Conservation (phyloP, 2,113 vertebrate genomes). For the Martes martes region DNA sequence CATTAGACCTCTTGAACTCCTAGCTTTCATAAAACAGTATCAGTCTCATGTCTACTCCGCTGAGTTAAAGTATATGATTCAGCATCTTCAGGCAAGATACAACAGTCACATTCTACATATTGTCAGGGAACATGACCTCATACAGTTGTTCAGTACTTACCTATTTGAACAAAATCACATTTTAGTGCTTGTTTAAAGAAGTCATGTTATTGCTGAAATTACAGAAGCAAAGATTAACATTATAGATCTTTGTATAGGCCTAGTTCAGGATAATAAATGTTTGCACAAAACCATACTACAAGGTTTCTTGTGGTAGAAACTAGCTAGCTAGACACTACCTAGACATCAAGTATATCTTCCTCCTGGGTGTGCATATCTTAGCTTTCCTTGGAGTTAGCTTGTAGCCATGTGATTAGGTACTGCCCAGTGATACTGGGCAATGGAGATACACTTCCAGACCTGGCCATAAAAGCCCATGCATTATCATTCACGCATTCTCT, state of each 20-base stretch:
- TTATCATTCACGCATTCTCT: background rate
- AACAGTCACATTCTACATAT: background rate
- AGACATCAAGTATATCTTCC: background rate
- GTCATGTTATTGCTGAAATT: background rate
- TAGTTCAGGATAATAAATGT: background rate
- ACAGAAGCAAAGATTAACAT: background rate
- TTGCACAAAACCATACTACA: background rate
- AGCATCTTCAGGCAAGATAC: background rate
- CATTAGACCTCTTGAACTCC: background rate
- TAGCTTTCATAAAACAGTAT: background rate
- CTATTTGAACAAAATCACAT: background rate
- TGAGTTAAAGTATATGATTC: background rate
- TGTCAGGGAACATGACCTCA: background rate
- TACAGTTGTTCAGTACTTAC: background rate
- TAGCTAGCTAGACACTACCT: background rate
- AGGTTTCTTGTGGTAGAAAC: background rate
- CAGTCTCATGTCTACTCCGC: background rate
- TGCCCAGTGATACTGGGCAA: background rate
- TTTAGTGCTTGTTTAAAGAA: background rate
- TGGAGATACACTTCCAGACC: background rate
- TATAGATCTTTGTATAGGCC: background rate
- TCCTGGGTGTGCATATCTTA: background rate
- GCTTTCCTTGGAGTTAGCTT: background rate
- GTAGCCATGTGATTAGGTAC: background rate
- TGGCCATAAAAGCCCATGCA: background rate